Evolutionary conservation across 2,797 vertebrate genomes (phyloP).

Genomic region (Xiphorhynchus erythropygius): DNA sequence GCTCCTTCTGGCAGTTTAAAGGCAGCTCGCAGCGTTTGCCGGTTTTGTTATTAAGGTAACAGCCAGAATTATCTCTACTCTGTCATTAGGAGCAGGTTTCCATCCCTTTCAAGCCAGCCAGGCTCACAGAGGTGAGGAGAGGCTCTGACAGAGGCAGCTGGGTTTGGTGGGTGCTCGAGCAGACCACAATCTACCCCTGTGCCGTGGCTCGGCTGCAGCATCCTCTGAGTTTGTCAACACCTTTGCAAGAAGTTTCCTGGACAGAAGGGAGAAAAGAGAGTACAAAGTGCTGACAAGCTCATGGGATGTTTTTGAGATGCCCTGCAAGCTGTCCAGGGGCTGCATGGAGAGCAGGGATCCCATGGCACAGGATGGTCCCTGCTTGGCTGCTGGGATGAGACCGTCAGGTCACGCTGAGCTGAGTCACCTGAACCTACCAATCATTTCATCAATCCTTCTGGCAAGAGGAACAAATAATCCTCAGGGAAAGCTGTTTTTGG

Average conservation of each 20-base stretch:
- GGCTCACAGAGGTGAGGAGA: not conserved
- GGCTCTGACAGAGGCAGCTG: not conserved
- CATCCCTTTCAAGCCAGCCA: not conserved
- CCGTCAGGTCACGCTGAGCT: not conserved
- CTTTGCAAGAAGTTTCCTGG: not conserved
- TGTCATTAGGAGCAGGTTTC: not conserved
- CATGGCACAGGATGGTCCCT: not conserved
- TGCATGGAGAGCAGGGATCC: not conserved
- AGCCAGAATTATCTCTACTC: not conserved
- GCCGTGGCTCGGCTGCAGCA: not conserved
- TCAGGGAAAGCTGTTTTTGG: conserved; percentile 50
- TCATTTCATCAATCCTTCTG: conserved; percentile 6
- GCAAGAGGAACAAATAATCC: conserved; percentile 21
- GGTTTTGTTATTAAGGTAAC: not conserved
- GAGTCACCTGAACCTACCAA: conserved; percentile 13
- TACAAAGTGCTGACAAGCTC: not conserved
- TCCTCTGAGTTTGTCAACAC: not conserved
- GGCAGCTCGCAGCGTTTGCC: accelerated
- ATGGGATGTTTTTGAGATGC: not conserved
- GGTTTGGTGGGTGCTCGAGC: not conserved
- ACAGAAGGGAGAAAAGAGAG: not conserved
- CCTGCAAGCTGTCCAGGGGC: not conserved
- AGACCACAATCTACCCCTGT: not conserved
- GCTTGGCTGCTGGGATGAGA: accelerated
- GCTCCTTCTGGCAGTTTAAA: not conserved